These are phyloP conservation scores for Lepeophtheirus salmonis DNA, from an alignment of 1,140 invertebrate species.

Conservation along the genomic window DNA sequence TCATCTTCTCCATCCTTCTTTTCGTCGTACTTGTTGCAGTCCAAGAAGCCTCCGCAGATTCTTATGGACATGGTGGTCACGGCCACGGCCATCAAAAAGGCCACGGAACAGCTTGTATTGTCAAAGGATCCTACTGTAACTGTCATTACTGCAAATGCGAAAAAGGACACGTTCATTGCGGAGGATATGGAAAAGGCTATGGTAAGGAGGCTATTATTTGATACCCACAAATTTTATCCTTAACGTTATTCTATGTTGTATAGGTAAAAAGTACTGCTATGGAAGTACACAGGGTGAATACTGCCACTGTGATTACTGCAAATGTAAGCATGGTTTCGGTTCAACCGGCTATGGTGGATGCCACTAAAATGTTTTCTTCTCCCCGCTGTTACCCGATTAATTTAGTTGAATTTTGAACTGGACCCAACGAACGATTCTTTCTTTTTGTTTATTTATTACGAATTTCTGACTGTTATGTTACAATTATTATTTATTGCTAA, in stretches of 20 bases:
- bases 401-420: too few species aligned
- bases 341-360: constrained; percentile 8
- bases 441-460: too few species aligned
- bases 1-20: neutral
- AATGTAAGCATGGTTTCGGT: constrained; percentile 17
- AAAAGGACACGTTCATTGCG: constrained; percentile 18
- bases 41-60: neutral
- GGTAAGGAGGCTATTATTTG: constrained; percentile 1
- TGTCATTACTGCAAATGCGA: constrained; percentile 19
- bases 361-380: constrained; percentile 13
- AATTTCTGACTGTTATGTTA: too few species aligned
- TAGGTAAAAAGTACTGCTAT: constrained; percentile 19
- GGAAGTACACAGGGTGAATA: constrained; percentile 16
- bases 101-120: constrained; percentile 6
- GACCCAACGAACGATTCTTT: too few species aligned
- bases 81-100: constrained; percentile 8
- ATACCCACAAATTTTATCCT: neutral
- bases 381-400: too few species aligned
- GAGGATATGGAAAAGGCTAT: constrained; percentile 16
- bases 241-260: neutral
- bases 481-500: too few species aligned
- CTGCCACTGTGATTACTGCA: constrained; percentile 18
- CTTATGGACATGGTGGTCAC: neutral
- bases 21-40: neutral
- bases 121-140: constrained; percentile 17